Conservation (phyloP, 37 sponge, comb jelly and placozoan species). For the Eunapius fragilis region DNA sequence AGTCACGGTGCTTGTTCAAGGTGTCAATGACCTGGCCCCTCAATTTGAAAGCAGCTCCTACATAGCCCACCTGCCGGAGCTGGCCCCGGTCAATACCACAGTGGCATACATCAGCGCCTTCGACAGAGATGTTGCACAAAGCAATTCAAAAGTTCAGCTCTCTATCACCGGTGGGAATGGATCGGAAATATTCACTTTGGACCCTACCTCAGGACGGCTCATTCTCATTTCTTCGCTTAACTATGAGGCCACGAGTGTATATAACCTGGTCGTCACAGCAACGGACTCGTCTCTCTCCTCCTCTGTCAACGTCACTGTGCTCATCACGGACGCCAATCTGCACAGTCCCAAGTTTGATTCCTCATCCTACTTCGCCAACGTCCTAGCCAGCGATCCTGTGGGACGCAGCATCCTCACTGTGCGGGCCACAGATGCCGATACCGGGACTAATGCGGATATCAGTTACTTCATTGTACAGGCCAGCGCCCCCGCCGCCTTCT, state of each 20-base stretch:
- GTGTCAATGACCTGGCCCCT: slow-evolving; percentile 75
- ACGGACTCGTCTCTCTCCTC: slow-evolving; percentile 36
- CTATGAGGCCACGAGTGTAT: slow-evolving; percentile 28
- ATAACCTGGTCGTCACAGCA: slow-evolving; percentile 37
- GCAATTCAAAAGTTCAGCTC: slow-evolving; percentile 14
- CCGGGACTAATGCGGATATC: slow-evolving; percentile 69
- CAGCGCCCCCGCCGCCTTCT: slow-evolving; percentile 39
- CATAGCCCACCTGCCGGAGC: slow-evolving; percentile 42
- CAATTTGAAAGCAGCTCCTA: slow-evolving; percentile 42
- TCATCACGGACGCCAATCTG: slow-evolving; percentile 68
- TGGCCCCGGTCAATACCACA: slow-evolving; percentile 24
- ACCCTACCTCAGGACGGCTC: slow-evolving; percentile 51
- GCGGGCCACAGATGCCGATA: slow-evolving; percentile 63
- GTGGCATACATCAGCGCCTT: slow-evolving; percentile 53
- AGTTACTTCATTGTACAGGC: slow-evolving; percentile 54
- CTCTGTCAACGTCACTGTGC: slow-evolving; percentile 27
- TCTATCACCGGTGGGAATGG: slow-evolving; percentile 24
- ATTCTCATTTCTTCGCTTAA: slow-evolving; percentile 45
- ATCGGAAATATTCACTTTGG: slow-evolving; percentile 22
- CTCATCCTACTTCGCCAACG: slow-evolving; percentile 23
- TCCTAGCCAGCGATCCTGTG: slow-evolving; percentile 24
- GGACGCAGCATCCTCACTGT: slow-evolving; percentile 51
- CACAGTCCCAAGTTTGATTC: slow-evolving; percentile 65
- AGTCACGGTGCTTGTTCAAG: slow-evolving; percentile 56
- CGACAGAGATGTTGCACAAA: slow-evolving; percentile 56